These are phyloP conservation scores for Leptocoma aspasia DNA, from an alignment of 2,113 vertebrate genomes.

Conservation along the genomic window DNA sequence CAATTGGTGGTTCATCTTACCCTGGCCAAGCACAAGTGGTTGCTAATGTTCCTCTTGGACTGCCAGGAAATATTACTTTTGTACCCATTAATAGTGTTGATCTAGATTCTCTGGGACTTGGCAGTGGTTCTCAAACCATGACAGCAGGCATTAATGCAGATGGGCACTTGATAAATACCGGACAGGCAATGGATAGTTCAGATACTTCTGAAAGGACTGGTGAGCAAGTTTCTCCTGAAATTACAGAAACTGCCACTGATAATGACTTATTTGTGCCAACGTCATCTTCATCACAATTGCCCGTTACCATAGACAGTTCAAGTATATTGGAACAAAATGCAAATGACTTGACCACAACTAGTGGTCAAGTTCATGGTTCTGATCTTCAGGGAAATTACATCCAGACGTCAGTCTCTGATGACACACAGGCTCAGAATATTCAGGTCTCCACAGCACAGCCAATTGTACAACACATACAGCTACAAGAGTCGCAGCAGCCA, in stretches of 20 bases:
- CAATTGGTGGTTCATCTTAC: slow-evolving; percentile 90
- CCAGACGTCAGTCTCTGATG: slow-evolving; percentile 83
- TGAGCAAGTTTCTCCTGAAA: slow-evolving; percentile 88
- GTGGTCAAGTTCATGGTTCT: slow-evolving; percentile 84
- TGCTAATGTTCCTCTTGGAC: slow-evolving; percentile 94
- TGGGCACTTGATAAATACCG: slow-evolving; percentile 92
- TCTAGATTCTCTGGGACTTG: slow-evolving; percentile 95
- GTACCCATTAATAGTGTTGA: slow-evolving; percentile 98
- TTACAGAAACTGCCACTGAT: slow-evolving; percentile 86
- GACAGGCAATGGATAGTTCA: slow-evolving; percentile 86
- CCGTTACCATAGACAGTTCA: slow-evolving; percentile 85
- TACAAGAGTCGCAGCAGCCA: slow-evolving; percentile 89
- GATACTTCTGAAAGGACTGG: slow-evolving; percentile 88
- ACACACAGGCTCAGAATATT: slow-evolving; percentile 87
- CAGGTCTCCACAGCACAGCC: slow-evolving; percentile 89
- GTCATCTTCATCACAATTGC: slow-evolving; percentile 89
- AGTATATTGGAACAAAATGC: slow-evolving; percentile 88
- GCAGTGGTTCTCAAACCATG: slow-evolving; percentile 93
- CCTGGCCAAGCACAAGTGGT: slow-evolving; percentile 96
- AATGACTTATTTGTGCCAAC: slow-evolving; percentile 97
- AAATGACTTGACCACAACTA: slow-evolving; percentile 77
- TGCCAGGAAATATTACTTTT: slow-evolving; percentile 98
- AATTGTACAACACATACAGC: slow-evolving; percentile 88
- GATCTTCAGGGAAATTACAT: slow-evolving; percentile 91
- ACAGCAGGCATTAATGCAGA: slow-evolving; percentile 95